Evolutionary conservation across 1,140 invertebrate genomes (phyloP).

Genomic region (Hormaphis cornu): DNA sequence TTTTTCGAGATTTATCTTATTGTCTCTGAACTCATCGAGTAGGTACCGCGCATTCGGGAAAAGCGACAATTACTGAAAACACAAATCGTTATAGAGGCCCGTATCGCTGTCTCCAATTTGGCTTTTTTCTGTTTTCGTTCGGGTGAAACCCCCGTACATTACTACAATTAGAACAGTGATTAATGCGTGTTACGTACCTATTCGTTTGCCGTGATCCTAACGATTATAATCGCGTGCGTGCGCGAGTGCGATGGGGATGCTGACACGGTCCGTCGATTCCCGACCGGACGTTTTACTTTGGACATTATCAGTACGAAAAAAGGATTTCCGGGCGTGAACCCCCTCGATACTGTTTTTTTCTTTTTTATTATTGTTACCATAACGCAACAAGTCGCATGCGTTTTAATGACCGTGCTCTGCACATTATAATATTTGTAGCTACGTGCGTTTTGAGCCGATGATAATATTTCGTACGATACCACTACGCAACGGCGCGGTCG

Average conservation of each 20-base stretch:
- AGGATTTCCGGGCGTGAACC: constrained; percentile 32
- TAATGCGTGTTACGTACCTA: neutral
- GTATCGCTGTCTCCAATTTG: too few relatives aligned
- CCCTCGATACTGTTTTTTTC: neutral
- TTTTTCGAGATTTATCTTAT: too few relatives aligned
- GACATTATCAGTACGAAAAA: constrained; percentile 29
- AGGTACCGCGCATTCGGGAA: too few relatives aligned
- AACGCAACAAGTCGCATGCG: constrained; percentile 15
- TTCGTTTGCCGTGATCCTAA: neutral
- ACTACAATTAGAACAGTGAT: constrained; percentile 26
- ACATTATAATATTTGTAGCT: neutral
- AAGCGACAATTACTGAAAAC: too few relatives aligned
- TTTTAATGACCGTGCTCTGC: neutral
- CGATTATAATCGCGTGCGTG: neutral
- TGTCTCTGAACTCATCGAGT: too few relatives aligned
- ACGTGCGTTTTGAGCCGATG: too few relatives aligned
- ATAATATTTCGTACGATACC: neutral
- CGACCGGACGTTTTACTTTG: constrained; percentile 26
- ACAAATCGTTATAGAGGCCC: too few relatives aligned
- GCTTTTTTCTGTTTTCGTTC: neutral
- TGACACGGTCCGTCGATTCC: constrained; percentile 22
- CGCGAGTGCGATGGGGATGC: constrained; percentile 9
- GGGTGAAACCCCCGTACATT: neutral
- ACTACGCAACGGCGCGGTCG: neutral
- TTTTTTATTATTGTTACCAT: constrained; percentile 9